Evolutionary conservation across 2,797 vertebrate genomes (phyloP).

Genomic region (Acrocephalus scirpaceus): DNA sequence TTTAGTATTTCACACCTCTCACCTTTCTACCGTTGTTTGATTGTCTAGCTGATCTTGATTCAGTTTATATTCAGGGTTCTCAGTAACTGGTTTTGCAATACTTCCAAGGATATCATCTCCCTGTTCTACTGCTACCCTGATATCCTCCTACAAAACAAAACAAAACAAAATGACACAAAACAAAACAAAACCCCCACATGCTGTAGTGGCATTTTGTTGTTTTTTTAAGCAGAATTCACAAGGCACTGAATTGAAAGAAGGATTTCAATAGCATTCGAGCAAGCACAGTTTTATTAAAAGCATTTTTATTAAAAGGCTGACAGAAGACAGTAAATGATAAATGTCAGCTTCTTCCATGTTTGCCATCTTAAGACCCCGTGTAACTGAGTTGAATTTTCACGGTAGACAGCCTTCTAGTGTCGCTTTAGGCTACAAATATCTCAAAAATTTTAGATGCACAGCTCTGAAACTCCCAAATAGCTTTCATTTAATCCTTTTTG

Average conservation of each 20-base stretch:
- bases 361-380: background rate
- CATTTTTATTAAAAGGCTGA: background rate
- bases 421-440: background rate
- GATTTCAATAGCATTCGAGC: background rate
- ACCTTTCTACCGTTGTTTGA: slow-evolving; percentile 93
- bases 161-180: background rate
- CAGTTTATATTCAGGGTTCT: slow-evolving; percentile 85
- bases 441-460: background rate
- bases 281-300: background rate
- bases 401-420: background rate
- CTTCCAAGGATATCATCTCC: slow-evolving; percentile 86
- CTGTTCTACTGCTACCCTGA: slow-evolving; percentile 85
- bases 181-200: background rate
- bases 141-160: slow-evolving; percentile 81
- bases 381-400: background rate
- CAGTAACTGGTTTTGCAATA: slow-evolving; percentile 86
- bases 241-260: background rate
- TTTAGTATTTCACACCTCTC: background rate
- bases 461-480: background rate
- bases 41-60: slow-evolving; percentile 95
- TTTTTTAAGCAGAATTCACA: background rate
- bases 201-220: background rate
- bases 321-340: background rate
- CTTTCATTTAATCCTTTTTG: background rate
- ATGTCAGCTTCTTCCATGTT: background rate